Evolutionary conservation across 1,140 invertebrate species (phyloP), one percentile per base, ranked within the genome.

Genomic region (Leucophenga varia): DNA sequence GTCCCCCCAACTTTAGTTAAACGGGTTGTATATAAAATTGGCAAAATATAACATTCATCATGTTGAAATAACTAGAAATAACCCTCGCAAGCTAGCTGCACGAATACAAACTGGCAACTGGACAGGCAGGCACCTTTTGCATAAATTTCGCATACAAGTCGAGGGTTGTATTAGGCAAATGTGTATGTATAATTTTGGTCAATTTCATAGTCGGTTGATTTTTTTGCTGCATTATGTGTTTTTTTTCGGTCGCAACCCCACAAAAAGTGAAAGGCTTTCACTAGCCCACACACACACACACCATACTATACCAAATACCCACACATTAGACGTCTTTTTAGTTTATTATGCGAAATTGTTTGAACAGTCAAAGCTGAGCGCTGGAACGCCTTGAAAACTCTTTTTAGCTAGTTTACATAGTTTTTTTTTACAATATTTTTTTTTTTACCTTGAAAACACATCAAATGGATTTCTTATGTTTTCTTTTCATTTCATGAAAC

Each of bases 161-260:
- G n/a, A n/a, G n/a, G n/a, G n/a, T n/a, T n/a, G n/a, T n/a, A n/a
- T n/a, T n/a, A n/a, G n/a, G n/a, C n/a, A n/a, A n/a, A n/a, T n/a
- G n/a, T n/a, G n/a, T n/a, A n/a, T 69, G 64, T 59, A 64, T 69
- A 69, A 69, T 70, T 70, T 57, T 43, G 52, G 65, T 64, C 69
- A 70, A 72, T 72, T 72, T 72, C 70, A 72, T 67, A 67, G 64
- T 70, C 63, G 44, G 56, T 54, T 72, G 69, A 43, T 46, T 21
- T 18, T 20, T 13, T n/a, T n/a, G n/a, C n/a, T n/a, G n/a, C n/a
- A n/a, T n/a, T n/a, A n/a, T n/a, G n/a, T n/a, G n/a, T n/a, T n/a
- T n/a, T n/a, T n/a, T n/a, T n/a, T n/a, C n/a, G n/a, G n/a, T n/a
- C n/a, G n/a, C n/a, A n/a, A n/a, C n/a, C n/a, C n/a, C n/a, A n/a